phyloP scores from a whole-genome alignment of 2,113 vertebrate genomes.

The Columba livia region DNA sequence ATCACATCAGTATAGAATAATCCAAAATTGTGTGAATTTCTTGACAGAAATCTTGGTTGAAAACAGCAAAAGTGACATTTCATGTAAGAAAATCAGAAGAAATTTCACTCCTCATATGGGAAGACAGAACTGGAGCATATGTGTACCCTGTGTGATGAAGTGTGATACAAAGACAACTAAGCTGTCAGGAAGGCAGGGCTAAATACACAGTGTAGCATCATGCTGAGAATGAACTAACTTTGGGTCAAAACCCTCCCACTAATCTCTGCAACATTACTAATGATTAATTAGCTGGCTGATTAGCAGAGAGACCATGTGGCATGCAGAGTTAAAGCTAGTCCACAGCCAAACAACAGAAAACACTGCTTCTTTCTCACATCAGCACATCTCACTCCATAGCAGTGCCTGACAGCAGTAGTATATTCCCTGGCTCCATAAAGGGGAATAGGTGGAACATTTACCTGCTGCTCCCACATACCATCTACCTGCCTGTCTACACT shows the following conservation, averaged over 20 bases:
- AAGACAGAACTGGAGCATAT: neutral
- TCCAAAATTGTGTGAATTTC: neutral
- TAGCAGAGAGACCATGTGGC: neutral
- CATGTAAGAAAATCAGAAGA: neutral
- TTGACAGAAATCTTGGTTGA: neutral
- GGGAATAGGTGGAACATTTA: rapidly evolving
- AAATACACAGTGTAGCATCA: neutral
- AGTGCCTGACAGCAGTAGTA: neutral
- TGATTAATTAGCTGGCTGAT: neutral
- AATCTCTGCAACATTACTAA: neutral
- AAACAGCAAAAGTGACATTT: neutral
- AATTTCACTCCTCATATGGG: neutral
- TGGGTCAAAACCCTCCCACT: neutral
- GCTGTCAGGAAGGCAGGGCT: neutral
- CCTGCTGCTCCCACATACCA: neutral
- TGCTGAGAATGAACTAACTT: neutral
- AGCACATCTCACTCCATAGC: neutral
- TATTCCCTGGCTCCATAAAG: neutral
- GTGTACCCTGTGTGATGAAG: neutral
- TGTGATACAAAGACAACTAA: neutral
- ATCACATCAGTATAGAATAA: neutral
- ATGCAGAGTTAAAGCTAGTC: neutral
- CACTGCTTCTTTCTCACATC: neutral
- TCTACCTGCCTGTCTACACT: neutral
- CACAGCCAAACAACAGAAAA: neutral